Base-by-base conservation (phyloP, 2,113 vertebrate species). In the Xiphorhynchus elegans region DNA sequence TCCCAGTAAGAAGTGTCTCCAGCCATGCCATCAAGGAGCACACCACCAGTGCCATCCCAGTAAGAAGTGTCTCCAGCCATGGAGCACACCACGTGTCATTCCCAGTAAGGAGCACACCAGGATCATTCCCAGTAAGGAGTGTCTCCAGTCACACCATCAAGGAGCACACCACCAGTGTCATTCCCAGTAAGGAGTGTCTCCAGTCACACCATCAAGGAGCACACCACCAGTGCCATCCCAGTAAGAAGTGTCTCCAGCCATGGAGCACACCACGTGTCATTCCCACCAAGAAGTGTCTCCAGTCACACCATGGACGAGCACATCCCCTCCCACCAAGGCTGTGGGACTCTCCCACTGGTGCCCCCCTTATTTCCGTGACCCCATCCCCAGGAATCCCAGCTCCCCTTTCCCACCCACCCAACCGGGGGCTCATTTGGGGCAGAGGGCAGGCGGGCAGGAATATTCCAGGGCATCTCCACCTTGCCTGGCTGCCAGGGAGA, bases 341-440 rank as follows among this genome's bases (percentile, higher is more conserved):
- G 2, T 4, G 37, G 13, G 39, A 67, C 11, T 25, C 13, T 23
- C 33, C 35, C 6, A 28, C 13, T 0, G 7, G 25, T 11, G 1
- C 29, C 47, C 15, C 15, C 40, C n/a, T 4, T 59, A 44, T 13
- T 59, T 35, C 58, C n/a, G 37, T 47, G 19, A 13, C 11, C 11
- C 11, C 15, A 35, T 28, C 16, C 79, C 19, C 0, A 1, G 26
- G 55, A 88, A n/a, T 21, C 1, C 0, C 2, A 1, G 19, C 5
- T 19, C 42, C 25, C 49, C 24, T 50, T 7, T 23, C 11, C 17
- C 4, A 5, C 59, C 60, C 52, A 16, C 9, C 44, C 10, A 5
- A 55, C 2, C 1, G 2, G 28, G 52, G 7, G 6, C 11, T 24
- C 29, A 17, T 44, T 18, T 9, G 44, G 76, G 60, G 79, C 17